These are phyloP conservation scores for Cyaniris semiargus DNA, from an alignment of 2,888 invertebrate genomes.

Conservation along the genomic window DNA sequence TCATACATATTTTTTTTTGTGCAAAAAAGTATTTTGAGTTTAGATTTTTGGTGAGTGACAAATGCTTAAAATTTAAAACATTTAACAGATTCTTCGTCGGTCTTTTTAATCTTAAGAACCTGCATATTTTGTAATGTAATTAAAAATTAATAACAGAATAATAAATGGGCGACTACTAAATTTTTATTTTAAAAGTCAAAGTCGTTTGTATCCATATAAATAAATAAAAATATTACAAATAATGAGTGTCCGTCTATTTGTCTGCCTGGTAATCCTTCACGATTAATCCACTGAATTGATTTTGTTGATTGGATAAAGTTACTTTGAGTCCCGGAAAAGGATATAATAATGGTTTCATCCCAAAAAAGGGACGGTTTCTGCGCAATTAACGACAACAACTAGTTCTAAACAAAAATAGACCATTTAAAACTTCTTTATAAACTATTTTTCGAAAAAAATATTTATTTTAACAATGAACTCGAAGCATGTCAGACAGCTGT, in stretches of 20 bases:
- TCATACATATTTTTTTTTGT: no score
- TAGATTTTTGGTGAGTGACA: background rate
- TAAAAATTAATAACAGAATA: background rate
- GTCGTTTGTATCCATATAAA: no score
- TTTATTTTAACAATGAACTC: slow-evolving; percentile 23
- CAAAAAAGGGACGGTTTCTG: no score
- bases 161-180: no score
- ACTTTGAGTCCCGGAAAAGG: no score
- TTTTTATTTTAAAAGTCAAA: background rate
- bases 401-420: background rate
- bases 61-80: background rate
- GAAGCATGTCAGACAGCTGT: background rate
- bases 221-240: no score
- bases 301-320: no score
- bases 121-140: background rate
- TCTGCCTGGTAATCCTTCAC: no score
- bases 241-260: no score
- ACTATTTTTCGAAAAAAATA: background rate
- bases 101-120: background rate
- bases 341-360: no score
- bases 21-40: background rate
- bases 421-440: background rate
- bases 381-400: background rate
- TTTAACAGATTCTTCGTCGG: background rate
- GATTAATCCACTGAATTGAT: no score